phyloP scores from a whole-genome alignment of 53 echinoderm and acorn worm species.

The Arbacia lixula region DNA sequence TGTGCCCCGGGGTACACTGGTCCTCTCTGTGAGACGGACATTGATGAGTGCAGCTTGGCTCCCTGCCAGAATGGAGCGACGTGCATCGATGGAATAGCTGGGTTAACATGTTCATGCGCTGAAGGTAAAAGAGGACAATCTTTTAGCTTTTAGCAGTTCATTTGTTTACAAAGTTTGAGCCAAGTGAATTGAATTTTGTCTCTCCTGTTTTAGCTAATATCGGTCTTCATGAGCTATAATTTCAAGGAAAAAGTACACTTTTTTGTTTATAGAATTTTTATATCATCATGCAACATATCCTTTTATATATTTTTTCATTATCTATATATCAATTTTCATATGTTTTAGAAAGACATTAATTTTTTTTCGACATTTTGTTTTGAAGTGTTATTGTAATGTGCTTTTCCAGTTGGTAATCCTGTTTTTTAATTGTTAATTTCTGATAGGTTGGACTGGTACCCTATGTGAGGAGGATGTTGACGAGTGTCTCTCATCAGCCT shows the following conservation, averaged over 20 bases:
- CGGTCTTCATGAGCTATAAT: background rate
- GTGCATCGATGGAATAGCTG: constrained; percentile 59
- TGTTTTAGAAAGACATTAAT: background rate
- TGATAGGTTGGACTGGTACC: constrained; percentile 66
- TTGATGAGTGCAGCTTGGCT: constrained; percentile 65
- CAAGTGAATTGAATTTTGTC: background rate
- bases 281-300: background rate
- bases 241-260: background rate
- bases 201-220: background rate
- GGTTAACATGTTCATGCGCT: constrained; percentile 65
- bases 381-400: no score
- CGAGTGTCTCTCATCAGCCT: constrained; percentile 65
- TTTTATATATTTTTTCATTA: background rate
- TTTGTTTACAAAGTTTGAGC: background rate
- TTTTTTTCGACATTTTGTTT: no score
- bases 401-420: no score
- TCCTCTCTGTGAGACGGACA: constrained; percentile 57
- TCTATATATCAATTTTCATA: background rate
- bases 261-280: background rate
- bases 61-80: constrained; percentile 73
- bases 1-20: constrained; percentile 66
- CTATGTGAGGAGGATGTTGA: constrained; percentile 65
- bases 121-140: no score
- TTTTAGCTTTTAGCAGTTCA: background rate
- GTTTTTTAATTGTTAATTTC: background rate